Percentiles rank a stretch among this genome's conserved stretches.
Evolutionary conservation across 2,113 vertebrate genomes (phyloP).

Genomic region (Micromys minutus): DNA sequence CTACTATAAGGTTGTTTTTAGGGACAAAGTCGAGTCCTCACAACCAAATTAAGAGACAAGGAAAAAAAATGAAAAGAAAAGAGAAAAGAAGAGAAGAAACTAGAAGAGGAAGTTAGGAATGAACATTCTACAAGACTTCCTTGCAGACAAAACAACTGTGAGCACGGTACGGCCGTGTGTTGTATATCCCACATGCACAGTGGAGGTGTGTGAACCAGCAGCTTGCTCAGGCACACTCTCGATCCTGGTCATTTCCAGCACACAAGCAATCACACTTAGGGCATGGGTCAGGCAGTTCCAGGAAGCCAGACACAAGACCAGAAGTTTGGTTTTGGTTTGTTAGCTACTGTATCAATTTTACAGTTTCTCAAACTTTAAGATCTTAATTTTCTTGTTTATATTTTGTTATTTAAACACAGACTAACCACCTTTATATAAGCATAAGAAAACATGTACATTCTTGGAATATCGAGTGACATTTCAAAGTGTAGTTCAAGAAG

Average conservation of each 20-base stretch:
- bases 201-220: not conserved
- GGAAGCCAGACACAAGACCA: not conserved
- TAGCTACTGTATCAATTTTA: slow-evolving; percentile 25
- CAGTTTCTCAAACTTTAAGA: slow-evolving; percentile 31
- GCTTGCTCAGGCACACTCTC: not conserved
- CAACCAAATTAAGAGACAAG: not conserved
- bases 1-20: not conserved
- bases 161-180: not conserved
- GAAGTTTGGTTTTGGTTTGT: not conserved
- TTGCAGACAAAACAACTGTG: not conserved
- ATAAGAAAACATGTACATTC: not conserved
- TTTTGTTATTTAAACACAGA: not conserved
- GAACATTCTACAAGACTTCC: not conserved
- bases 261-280: not conserved
- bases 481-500: slow-evolving; percentile 26
- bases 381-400: slow-evolving; percentile 18
- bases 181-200: not conserved
- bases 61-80: not conserved
- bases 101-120: not conserved
- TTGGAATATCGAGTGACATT: not conserved
- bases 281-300: not conserved
- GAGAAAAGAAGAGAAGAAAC: no score
- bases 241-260: not conserved
- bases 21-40: not conserved
- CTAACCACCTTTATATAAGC: not conserved